Evolutionary conservation across 2,888 invertebrate genomes (phyloP), one percentile per base, ranked within the genome.

Genomic region (Aphrophora alni): DNA sequence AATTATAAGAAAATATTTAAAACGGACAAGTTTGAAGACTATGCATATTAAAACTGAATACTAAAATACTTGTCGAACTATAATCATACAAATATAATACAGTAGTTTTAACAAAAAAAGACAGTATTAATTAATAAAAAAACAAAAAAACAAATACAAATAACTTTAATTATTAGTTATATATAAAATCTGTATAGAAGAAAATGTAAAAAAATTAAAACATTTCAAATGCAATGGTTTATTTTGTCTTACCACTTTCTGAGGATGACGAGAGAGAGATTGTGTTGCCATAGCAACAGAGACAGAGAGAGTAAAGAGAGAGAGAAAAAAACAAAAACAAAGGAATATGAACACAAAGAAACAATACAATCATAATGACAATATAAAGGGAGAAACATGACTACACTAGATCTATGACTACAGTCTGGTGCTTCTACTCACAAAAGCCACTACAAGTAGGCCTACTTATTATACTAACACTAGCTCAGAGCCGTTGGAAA

Each of bases 191-290:
- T 59, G 12, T 59, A 59, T 14, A 59, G 21, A 59, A 59, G 14
- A 59, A 59, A 59, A 59, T 59, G 21, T 12, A 59, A 59, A 59
- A 21, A 59, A 44, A 14, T 44, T 2, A 44, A 59, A 59, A 59
- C 59, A 59, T n/a, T 59, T 59, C 59, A 59, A n/a, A 59, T 59
- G 10, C 5, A n/a, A 59, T 59, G 12, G 3, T 59, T 59, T 59
- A 7, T 59, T 59, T 59, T 59, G 21, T 85, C 86, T 86, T 86
- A 86, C 86, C 86, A 86, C 86, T 85, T 86, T 86, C 86, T 86
- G 86, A 82, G 84, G 81, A 84, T 85, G 84, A 84, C 83, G 83
- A 86, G 83, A 83, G 82, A 82, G 82, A 83, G 78, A 80, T 82
- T 80, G 73, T 78, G 51, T 78, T 83, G 84, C 84, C 85, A 84